These are phyloP conservation scores for Lordiphosa andalusiaca DNA, from an alignment of 2,888 invertebrate genomes.

Conservation along the genomic window DNA sequence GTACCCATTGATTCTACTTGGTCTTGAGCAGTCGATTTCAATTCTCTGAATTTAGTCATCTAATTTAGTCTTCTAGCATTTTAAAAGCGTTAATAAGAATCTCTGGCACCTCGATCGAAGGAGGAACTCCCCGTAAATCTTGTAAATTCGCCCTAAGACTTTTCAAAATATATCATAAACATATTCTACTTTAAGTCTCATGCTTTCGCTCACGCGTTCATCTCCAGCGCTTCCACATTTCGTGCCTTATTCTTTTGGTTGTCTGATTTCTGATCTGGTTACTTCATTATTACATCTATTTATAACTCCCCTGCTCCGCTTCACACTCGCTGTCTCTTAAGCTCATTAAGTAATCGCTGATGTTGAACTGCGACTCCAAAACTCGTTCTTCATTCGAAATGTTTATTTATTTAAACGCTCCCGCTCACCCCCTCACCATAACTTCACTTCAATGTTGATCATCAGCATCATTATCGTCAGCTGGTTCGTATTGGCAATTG, in stretches of 20 bases:
- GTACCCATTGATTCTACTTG: no score
- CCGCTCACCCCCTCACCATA: constrained; percentile 12
- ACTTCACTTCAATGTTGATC: constrained; percentile 41
- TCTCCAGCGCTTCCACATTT: constrained; percentile 24
- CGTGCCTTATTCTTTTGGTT: constrained; percentile 4
- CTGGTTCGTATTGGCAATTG: constrained; percentile 68
- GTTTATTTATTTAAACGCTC: constrained; percentile 68
- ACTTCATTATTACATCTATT: constrained; percentile 73
- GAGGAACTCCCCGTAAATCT: no score
- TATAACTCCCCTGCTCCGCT: constrained; percentile 36
- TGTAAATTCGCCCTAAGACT: no score
- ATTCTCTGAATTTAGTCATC: no score
- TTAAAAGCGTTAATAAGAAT: no score
- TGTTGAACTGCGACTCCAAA: constrained; percentile 35
- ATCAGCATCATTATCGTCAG: constrained; percentile 10
- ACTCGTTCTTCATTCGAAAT: constrained; percentile 59
- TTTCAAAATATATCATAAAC: no score
- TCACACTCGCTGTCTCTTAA: constrained; percentile 39
- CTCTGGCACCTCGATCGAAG: no score
- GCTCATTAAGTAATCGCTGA: constrained; percentile 73
- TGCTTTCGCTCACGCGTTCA: constrained; percentile 8
- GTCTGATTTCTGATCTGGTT: constrained; percentile 61
- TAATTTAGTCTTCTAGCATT: no score
- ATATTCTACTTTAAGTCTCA: background rate
- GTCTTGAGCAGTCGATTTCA: no score